phyloP scores from a whole-genome alignment of 2,113 vertebrate genomes.

The Planiliza haematocheilus region DNA sequence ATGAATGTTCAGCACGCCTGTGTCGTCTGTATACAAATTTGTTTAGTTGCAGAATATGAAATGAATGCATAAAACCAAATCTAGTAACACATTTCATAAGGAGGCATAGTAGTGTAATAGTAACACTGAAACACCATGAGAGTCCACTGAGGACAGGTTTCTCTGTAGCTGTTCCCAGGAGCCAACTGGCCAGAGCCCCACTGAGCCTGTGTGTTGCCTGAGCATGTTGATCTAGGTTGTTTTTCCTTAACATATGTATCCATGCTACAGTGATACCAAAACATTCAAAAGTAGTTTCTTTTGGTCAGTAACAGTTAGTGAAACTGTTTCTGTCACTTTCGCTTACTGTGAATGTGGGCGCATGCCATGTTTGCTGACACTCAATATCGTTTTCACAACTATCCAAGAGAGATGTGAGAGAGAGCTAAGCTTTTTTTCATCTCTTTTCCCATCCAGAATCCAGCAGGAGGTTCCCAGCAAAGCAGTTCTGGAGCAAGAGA shows the following conservation, averaged over 20 bases:
- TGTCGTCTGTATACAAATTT: not conserved
- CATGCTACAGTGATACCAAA: not conserved
- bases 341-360: not conserved
- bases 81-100: not conserved
- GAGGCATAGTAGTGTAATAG: not conserved
- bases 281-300: not conserved
- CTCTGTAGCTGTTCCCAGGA: slow-evolving; percentile 25
- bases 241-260: slow-evolving; percentile 23
- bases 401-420: not conserved
- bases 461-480: slow-evolving; percentile 89
- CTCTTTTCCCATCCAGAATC: slow-evolving; percentile 79
- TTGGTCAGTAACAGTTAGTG: not conserved
- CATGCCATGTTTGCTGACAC: not conserved
- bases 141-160: slow-evolving; percentile 21
- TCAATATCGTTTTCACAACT: not conserved
- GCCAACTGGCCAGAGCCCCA: slow-evolving; percentile 7
- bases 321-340: not conserved
- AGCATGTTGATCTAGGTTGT: slow-evolving; percentile 30
- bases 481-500: slow-evolving; percentile 89
- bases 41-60: too few relatives aligned
- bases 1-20: not conserved
- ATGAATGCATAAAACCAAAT: not conserved
- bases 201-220: slow-evolving; percentile 27
- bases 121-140: not conserved
- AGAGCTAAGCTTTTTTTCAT: not conserved